These are phyloP conservation scores for Odocoileus hemionus DNA, from an alignment of 2,113 vertebrate species.

Conservation along the genomic window DNA sequence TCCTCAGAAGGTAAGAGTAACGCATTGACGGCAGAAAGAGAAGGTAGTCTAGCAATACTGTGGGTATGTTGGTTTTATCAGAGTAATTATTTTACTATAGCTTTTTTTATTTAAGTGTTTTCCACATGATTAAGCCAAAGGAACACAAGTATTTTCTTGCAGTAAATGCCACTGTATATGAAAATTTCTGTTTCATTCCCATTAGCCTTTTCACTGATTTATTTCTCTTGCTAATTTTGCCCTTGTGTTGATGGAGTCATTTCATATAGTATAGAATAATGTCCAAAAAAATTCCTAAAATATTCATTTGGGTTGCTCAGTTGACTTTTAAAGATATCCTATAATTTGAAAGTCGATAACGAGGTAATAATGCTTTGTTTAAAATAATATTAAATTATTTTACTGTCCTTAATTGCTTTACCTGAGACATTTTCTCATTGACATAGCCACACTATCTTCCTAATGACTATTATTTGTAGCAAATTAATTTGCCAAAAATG, in stretches of 20 bases:
- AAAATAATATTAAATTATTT: neutral
- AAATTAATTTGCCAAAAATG: neutral
- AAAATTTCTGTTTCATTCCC: neutral
- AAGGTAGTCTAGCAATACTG: neutral
- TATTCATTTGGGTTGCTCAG: neutral
- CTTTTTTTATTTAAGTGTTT: neutral
- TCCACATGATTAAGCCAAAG: neutral
- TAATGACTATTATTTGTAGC: neutral
- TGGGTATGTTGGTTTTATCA: neutral
- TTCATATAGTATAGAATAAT: neutral
- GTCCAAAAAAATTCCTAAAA: neutral
- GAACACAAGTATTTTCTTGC: neutral
- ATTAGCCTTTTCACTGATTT: neutral
- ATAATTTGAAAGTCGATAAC: neutral
- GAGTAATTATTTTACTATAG: neutral
- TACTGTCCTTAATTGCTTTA: neutral
- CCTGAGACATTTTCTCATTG: neutral
- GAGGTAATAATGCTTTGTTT: neutral
- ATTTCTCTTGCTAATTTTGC: neutral
- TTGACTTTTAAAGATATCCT: conserved; percentile 11
- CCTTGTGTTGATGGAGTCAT: neutral
- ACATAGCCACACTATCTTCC: neutral
- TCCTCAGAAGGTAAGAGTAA: conserved; percentile 89
- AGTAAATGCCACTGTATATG: neutral
- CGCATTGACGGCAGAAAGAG: accelerated